A percentile compares a stretch with the other conserved stretches of the same genome.
These are phyloP conservation scores for Pocillopora grandis DNA, from an alignment of 92 coral and sea anemone genomes.

Conservation along the genomic window DNA sequence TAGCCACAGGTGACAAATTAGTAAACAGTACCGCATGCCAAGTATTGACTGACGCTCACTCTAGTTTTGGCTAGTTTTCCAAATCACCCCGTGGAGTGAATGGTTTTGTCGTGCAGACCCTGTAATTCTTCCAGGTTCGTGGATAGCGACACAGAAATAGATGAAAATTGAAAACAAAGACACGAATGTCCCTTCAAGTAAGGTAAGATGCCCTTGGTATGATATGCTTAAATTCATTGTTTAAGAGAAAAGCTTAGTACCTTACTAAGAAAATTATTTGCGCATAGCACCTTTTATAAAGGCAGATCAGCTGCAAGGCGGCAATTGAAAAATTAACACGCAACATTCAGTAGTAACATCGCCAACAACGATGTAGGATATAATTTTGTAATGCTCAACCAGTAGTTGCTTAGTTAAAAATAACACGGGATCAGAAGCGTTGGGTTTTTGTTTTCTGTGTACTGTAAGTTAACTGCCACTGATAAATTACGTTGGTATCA, in stretches of 20 bases:
- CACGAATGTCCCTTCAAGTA: no score
- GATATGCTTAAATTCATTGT: neutral
- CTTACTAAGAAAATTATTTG: neutral
- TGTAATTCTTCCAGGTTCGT: neutral
- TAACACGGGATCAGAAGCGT: no score
- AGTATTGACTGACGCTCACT: neutral
- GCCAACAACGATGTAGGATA: no score
- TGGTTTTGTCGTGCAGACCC: neutral
- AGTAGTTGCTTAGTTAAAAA: no score
- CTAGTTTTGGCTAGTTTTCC: neutral
- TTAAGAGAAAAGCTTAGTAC: neutral
- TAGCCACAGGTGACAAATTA: neutral
- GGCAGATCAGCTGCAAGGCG: neutral
- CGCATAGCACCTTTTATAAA: neutral
- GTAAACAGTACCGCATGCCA: neutral
- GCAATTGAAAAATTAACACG: neutral
- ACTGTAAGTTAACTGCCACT: neutral
- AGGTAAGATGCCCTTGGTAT: neutral
- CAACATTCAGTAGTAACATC: no score
- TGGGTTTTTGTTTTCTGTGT: neutral
- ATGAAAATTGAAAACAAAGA: neutral
- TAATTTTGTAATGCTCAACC: no score
- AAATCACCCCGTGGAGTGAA: neutral
- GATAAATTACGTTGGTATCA: neutral
- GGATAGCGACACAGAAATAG: neutral